Evolutionary conservation across 2,888 invertebrate genomes (phyloP).

Genomic region (Periphyllus acericola): DNA sequence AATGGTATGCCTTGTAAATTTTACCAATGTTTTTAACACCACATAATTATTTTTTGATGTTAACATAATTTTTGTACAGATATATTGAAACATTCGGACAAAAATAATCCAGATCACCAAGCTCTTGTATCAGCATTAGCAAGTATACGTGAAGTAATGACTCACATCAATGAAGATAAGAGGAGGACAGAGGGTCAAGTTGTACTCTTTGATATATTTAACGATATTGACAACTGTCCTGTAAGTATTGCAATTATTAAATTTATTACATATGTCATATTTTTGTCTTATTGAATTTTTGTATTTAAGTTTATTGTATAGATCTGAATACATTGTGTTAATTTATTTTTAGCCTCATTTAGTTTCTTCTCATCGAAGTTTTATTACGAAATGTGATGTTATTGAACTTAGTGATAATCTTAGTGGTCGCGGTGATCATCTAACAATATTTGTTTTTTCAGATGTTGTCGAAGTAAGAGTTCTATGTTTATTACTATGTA

Average conservation of each 20-base stretch:
- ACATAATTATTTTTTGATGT: not conserved
- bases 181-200: slow-evolving; percentile 94
- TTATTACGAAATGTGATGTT: slow-evolving; percentile 88
- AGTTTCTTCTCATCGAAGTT: slow-evolving; percentile 91
- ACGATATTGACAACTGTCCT: slow-evolving; percentile 98
- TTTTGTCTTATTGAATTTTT: not conserved
- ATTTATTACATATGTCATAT: not conserved
- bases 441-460: slow-evolving; percentile 91
- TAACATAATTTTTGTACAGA: slow-evolving; percentile 72
- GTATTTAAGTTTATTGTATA: not conserved
- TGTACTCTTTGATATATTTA: slow-evolving; percentile 96
- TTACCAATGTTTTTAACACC: not conserved
- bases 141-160: slow-evolving; percentile 91
- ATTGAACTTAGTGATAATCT: slow-evolving; percentile 86
- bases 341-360: slow-evolving; percentile 78
- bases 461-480: slow-evolving; percentile 88
- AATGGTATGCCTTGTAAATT: slow-evolving; percentile 75
- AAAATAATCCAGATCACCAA: slow-evolving; percentile 86
- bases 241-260: slow-evolving; percentile 69
- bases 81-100: slow-evolving; percentile 90
- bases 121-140: slow-evolving; percentile 87
- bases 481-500: slow-evolving; percentile 34
- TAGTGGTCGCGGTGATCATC: slow-evolving; percentile 85
- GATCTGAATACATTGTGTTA: not conserved
- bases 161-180: slow-evolving; percentile 97